phyloP scores from a whole-genome alignment of 2,888 invertebrate genomes.

The Rotaria socialis region DNA sequence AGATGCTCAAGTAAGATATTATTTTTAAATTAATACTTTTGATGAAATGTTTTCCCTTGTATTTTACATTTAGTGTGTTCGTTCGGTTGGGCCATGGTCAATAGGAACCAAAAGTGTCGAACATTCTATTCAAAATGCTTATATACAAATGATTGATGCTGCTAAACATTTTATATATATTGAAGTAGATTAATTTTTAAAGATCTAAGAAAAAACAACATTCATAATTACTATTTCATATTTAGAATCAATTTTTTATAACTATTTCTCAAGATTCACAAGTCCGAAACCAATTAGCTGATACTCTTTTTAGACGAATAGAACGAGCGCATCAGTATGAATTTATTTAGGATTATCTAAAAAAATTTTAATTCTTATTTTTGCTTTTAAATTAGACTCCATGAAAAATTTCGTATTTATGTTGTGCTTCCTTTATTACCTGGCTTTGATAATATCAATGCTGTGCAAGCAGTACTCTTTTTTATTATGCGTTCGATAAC shows the following conservation, averaged over 20 bases:
- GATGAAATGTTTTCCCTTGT: background rate
- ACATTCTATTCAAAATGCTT: constrained; percentile 87
- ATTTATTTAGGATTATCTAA: background rate
- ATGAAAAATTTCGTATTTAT: constrained; percentile 76
- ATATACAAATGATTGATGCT: constrained; percentile 80
- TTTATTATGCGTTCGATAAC: constrained; percentile 94
- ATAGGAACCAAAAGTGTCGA: constrained; percentile 80
- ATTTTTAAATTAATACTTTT: background rate
- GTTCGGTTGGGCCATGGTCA: constrained; percentile 85
- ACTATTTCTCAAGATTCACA: constrained; percentile 25
- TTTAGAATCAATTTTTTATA: constrained; percentile 84
- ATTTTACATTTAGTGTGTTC: constrained; percentile 49
- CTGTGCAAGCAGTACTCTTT: constrained; percentile 86
- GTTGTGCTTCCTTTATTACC: constrained; percentile 86
- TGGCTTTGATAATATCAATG: constrained; percentile 87
- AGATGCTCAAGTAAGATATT: background rate
- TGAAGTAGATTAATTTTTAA: constrained; percentile 62
- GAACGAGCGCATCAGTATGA: constrained; percentile 65
- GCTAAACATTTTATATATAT: constrained; percentile 92
- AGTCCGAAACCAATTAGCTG: constrained; percentile 80
- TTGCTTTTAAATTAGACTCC: constrained; percentile 63
- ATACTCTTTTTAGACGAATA: constrained; percentile 78
- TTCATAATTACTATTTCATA: background rate
- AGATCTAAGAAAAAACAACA: background rate
- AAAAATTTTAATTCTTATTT: background rate